Percentiles rank a stretch among this genome's conserved stretches.
Conservation (phyloP, 1,140 invertebrate species). For the Rhysida immarginata region DNA sequence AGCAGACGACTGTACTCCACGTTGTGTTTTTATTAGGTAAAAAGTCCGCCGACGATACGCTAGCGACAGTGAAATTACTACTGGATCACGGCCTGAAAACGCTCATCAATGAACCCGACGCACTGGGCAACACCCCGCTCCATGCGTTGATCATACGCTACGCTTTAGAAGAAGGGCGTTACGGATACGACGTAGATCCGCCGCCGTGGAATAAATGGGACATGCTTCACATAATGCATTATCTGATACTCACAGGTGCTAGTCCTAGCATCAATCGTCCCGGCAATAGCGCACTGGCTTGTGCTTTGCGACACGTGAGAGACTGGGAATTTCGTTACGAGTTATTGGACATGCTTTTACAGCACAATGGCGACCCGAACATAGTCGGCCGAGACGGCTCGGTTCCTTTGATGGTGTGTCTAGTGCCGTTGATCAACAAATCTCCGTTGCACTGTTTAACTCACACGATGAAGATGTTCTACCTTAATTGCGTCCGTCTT, state of each 20-base stretch:
- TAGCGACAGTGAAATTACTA: conserved; percentile 44
- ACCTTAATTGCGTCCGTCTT: conserved; percentile 53
- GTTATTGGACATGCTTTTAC: conserved; percentile 49
- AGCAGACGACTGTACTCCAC: conserved; percentile 54
- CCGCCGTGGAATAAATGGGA: conserved; percentile 30
- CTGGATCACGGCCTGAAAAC: conserved; percentile 47
- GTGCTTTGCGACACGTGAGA: conserved; percentile 51
- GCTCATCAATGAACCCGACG: conserved; percentile 53
- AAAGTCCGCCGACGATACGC: conserved; percentile 50
- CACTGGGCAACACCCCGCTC: conserved; percentile 43
- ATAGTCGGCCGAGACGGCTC: conserved; percentile 51
- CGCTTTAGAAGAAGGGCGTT: conserved; percentile 49
- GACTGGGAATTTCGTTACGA: conserved; percentile 62
- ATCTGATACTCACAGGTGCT: conserved; percentile 40
- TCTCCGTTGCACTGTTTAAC: conserved; percentile 55
- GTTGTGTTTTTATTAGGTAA: conserved; percentile 33
- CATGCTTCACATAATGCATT: conserved; percentile 44
- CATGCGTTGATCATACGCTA: conserved; percentile 51
- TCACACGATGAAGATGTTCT: conserved; percentile 58
- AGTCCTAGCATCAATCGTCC: conserved; percentile 48
- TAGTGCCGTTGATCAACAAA: conserved; percentile 56
- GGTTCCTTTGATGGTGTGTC: conserved; percentile 53
- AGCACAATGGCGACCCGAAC: conserved; percentile 49
- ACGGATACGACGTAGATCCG: conserved; percentile 37
- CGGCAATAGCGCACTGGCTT: conserved; percentile 52